Evolutionary conservation across 1,140 invertebrate species (phyloP).

Genomic region (Aricia agestis): DNA sequence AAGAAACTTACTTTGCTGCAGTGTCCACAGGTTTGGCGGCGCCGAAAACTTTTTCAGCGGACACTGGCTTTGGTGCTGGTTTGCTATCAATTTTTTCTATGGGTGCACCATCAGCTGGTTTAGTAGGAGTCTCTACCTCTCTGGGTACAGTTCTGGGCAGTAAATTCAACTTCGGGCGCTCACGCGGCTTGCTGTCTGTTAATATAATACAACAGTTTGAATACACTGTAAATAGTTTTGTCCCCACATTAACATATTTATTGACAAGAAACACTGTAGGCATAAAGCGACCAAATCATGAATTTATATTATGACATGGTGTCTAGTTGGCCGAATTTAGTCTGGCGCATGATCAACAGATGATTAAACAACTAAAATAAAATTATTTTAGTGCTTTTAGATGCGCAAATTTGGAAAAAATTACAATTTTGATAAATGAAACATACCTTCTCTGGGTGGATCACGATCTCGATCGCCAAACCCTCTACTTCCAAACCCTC

Average conservation of each 20-base stretch:
- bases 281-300: constrained; percentile 55
- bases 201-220: neutral
- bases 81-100: constrained; percentile 42
- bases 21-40: constrained; percentile 96
- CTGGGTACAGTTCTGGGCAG: constrained; percentile 84
- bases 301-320: constrained; percentile 40
- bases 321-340: constrained; percentile 55
- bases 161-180: constrained; percentile 84
- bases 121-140: constrained; percentile 54
- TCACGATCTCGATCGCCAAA: constrained; percentile 64
- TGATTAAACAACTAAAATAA: constrained; percentile 2
- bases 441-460: constrained; percentile 58
- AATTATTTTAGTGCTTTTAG: constrained; percentile 5
- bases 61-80: constrained; percentile 67
- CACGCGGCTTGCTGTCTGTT: constrained; percentile 66
- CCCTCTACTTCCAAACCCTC: constrained; percentile 59
- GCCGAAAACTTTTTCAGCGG: constrained; percentile 88
- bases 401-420: constrained; percentile 17
- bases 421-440: neutral
- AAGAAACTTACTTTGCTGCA: constrained; percentile 76
- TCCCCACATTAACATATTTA: too few species aligned
- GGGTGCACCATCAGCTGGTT: constrained; percentile 45
- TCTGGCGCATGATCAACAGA: constrained; percentile 39
- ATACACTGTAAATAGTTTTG: too few species aligned
- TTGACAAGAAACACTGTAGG: constrained; percentile 39